phyloP scores from a whole-genome alignment of 1,140 invertebrate species.

The Drosophila hydei region DNA sequence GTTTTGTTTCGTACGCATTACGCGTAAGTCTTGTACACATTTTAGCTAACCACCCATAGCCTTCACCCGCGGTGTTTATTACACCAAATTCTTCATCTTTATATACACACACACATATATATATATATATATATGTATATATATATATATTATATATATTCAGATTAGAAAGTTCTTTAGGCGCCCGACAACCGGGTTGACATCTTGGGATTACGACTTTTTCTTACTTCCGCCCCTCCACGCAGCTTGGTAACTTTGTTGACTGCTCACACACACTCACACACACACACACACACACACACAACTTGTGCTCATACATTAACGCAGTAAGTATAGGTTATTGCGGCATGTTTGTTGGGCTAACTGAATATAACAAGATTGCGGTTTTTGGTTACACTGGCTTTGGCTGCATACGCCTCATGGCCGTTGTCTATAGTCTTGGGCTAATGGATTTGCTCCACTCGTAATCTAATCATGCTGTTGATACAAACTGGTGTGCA shows the following conservation, averaged over 20 bases:
- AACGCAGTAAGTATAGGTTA: neutral
- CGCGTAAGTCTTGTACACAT: conserved; percentile 51
- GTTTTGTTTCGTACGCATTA: conserved; percentile 59
- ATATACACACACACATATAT: neutral
- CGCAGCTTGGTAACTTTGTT: conserved; percentile 10
- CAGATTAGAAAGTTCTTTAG: conserved; percentile 59
- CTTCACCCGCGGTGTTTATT: conserved; percentile 46
- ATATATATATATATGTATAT: neutral
- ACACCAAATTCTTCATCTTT: conserved; percentile 47
- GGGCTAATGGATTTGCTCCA: neutral
- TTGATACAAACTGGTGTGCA: neutral
- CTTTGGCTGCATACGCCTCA: neutral
- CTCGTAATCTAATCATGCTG: neutral
- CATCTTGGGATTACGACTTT: conserved; percentile 48
- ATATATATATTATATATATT: conserved; percentile 35
- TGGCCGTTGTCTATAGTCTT: neutral
- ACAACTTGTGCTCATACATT: neutral
- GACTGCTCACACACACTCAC: neutral
- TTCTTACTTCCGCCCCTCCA: conserved; percentile 1
- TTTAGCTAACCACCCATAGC: conserved; percentile 16
- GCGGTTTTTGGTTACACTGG: conserved; percentile 2
- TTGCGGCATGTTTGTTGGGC: conserved; percentile 2
- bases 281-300: neutral
- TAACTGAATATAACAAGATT: conserved; percentile 4
- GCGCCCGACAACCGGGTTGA: conserved; percentile 37